phyloP scores from a whole-genome alignment of 2,888 invertebrate genomes.

The Dicranocentrus wangi region DNA sequence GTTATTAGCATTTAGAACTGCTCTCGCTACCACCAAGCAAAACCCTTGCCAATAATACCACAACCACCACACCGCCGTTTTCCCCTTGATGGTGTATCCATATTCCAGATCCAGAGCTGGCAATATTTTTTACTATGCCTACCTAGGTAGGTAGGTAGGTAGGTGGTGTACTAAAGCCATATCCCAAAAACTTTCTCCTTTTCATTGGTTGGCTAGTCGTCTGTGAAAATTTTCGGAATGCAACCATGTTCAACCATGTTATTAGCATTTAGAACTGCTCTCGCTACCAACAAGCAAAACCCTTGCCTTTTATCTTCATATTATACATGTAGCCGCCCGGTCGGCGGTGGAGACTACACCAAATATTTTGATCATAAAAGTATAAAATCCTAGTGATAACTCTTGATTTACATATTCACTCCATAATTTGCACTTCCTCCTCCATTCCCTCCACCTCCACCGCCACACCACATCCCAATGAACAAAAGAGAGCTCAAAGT shows the following conservation, averaged over 20 bases:
- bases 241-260: not conserved
- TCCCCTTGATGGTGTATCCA: not conserved
- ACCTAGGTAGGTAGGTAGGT: not conserved
- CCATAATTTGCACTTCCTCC: slow-evolving; percentile 43
- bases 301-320: too few relatives aligned
- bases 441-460: slow-evolving; percentile 3
- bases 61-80: not conserved
- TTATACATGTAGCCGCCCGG: not conserved
- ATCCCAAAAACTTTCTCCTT: not conserved
- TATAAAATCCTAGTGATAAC: slow-evolving; percentile 41
- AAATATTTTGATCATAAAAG: slow-evolving; percentile 2
- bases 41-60: not conserved
- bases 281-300: not conserved
- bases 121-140: not conserved
- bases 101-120: not conserved
- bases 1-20: not conserved
- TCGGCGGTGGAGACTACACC: not conserved
- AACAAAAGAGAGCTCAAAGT: too few relatives aligned
- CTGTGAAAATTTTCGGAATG: slow-evolving; percentile 2
- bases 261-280: not conserved
- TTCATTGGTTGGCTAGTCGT: not conserved
- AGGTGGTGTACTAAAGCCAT: not conserved
- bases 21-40: not conserved
- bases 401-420: slow-evolving; percentile 42
- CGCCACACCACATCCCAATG: slow-evolving; percentile 2